These are phyloP conservation scores for Bufo bufo DNA, from an alignment of 2,113 vertebrate genomes.

Conservation along the genomic window DNA sequence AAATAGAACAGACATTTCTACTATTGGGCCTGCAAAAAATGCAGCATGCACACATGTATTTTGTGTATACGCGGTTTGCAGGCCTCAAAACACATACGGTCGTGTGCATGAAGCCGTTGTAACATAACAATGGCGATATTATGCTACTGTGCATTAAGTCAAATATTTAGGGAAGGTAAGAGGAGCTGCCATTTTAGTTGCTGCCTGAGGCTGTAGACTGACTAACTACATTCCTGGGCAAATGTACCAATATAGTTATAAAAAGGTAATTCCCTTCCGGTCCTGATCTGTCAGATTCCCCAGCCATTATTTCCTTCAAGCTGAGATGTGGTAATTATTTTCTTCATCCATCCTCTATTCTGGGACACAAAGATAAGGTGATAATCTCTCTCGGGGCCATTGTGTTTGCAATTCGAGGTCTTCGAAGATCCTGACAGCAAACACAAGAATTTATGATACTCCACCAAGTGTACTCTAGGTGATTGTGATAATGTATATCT, in stretches of 20 bases:
- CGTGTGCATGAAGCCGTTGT: no score
- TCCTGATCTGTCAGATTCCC: slow-evolving; percentile 9
- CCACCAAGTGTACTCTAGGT: no score
- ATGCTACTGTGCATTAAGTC: not conserved
- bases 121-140: not conserved
- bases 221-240: not conserved
- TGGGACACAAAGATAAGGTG: slow-evolving; percentile 30
- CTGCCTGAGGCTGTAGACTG: not conserved
- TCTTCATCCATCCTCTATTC: slow-evolving; percentile 20
- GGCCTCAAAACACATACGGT: no score
- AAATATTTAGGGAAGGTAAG: not conserved
- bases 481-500: not conserved
- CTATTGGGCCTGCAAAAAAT: no score
- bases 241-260: not conserved
- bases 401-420: not conserved
- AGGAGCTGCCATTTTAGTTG: not conserved
- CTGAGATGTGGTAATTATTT: slow-evolving; percentile 36
- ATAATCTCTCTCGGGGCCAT: slow-evolving; percentile 9
- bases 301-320: not conserved
- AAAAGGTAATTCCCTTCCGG: not conserved
- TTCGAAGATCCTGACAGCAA: not conserved
- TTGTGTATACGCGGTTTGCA: no score
- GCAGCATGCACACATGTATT: no score
- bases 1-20: no score
- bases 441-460: not conserved